Conservation (phyloP, 2,888 invertebrate species). For the Lottia scabra region DNA sequence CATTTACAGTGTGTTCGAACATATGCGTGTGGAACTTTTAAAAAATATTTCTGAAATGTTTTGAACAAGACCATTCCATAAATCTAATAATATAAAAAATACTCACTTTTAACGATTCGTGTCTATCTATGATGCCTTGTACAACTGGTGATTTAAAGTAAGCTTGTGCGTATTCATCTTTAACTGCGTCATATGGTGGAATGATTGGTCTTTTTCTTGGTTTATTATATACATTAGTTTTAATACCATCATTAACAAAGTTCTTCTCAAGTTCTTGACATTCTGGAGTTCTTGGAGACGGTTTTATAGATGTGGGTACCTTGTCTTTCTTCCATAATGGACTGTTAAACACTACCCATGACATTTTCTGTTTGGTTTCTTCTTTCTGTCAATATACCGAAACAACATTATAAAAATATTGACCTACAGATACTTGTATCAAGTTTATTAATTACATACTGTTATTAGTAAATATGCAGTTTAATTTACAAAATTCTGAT, state of each 20-base stretch:
- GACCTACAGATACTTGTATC: too few relatives aligned
- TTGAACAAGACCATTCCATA: too few relatives aligned
- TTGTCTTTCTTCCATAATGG: constrained; percentile 50
- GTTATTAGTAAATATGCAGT: too few relatives aligned
- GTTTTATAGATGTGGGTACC: constrained; percentile 37
- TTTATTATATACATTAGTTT: constrained; percentile 35
- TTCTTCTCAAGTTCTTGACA: constrained; percentile 33
- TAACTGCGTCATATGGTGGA: constrained; percentile 55
- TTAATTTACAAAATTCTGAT: too few relatives aligned
- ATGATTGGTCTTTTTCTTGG: constrained; percentile 55
- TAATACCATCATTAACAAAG: constrained; percentile 51
- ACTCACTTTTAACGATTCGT: constrained; percentile 27
- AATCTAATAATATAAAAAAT: too few relatives aligned
- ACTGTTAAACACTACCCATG: constrained; percentile 53
- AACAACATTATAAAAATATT: too few relatives aligned
- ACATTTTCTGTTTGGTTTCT: background rate
- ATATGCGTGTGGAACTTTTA: too few relatives aligned
- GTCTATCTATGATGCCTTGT: constrained; percentile 39
- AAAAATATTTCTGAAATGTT: too few relatives aligned
- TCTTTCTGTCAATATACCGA: too few relatives aligned
- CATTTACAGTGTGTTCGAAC: too few relatives aligned
- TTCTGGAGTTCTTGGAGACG: constrained; percentile 31
- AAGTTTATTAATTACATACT: too few relatives aligned
- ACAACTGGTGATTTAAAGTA: constrained; percentile 59
- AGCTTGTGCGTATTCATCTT: constrained; percentile 51